A percentile compares a stretch with the other conserved stretches of the same genome.
These are phyloP conservation scores for Genyomyrus donnyi DNA, from an alignment of 2,113 vertebrate genomes.

Conservation along the genomic window DNA sequence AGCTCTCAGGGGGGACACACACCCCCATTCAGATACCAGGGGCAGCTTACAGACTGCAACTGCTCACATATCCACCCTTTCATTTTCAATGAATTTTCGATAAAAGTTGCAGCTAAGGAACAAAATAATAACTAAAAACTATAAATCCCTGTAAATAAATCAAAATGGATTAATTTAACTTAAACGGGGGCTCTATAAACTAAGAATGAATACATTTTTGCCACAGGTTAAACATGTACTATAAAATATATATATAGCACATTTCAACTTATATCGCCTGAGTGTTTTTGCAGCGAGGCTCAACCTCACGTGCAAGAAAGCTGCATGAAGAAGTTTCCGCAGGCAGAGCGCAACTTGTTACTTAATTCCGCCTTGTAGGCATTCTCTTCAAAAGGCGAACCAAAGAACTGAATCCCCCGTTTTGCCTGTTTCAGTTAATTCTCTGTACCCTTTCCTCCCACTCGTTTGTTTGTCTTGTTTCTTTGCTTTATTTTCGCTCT, in stretches of 20 bases:
- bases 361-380: background rate
- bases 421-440: background rate
- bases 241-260: background rate
- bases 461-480: background rate
- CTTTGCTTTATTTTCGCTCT: background rate
- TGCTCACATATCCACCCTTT: background rate
- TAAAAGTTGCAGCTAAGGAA: background rate
- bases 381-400: background rate
- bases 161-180: background rate
- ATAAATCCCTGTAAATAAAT: background rate
- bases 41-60: background rate
- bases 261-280: background rate
- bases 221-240: background rate
- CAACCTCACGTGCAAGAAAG: background rate
- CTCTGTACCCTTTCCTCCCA: background rate
- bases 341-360: background rate
- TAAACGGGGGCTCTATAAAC: background rate
- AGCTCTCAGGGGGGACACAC: background rate
- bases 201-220: background rate
- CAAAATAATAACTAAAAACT: background rate
- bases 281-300: background rate
- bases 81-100: background rate
- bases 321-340: background rate
- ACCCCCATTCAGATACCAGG: background rate
- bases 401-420: background rate